phyloP scores from a whole-genome alignment of 2,888 invertebrate species.

The Brachynemurus nebulosus region DNA sequence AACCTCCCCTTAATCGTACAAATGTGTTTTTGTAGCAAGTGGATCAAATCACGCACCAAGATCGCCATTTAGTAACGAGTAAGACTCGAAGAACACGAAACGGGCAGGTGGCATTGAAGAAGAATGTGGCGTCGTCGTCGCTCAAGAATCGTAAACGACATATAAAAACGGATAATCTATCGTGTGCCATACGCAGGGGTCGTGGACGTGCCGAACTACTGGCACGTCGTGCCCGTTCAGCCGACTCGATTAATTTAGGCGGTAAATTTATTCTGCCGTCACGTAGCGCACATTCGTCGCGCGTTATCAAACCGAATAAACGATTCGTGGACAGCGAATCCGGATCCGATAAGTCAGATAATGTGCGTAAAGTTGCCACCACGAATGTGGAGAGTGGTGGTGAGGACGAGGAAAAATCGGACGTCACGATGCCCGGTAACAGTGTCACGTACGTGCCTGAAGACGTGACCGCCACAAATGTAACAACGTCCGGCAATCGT shows the following conservation, averaged over 20 bases:
- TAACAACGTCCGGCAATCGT: not conserved
- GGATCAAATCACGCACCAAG: no score
- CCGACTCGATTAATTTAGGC: slow-evolving; percentile 26
- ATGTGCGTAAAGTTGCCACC: slow-evolving; percentile 19
- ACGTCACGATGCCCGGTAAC: slow-evolving; percentile 10
- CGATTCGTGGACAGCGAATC: slow-evolving; percentile 55
- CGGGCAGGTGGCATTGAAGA: no score
- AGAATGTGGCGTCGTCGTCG: no score
- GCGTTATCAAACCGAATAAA: slow-evolving; percentile 81
- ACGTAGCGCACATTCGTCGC: slow-evolving; percentile 70
- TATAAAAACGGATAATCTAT: slow-evolving; percentile 21
- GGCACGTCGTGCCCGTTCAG: not conserved
- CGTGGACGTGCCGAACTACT: not conserved
- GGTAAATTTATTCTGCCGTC: slow-evolving; percentile 65
- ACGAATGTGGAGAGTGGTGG: slow-evolving; percentile 25
- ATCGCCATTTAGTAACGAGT: no score
- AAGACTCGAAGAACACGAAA: no score
- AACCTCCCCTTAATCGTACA: no score
- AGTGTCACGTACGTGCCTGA: not conserved
- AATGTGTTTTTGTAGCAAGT: no score
- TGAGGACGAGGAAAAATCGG: slow-evolving; percentile 7
- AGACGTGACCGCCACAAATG: not conserved
- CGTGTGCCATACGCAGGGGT: not conserved
- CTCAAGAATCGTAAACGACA: slow-evolving; percentile 23
- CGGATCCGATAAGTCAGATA: not conserved